Percentiles rank a stretch among this genome's conserved stretches.
Evolutionary conservation across 2,888 invertebrate species (phyloP).

Genomic region (Globia sparganii): DNA sequence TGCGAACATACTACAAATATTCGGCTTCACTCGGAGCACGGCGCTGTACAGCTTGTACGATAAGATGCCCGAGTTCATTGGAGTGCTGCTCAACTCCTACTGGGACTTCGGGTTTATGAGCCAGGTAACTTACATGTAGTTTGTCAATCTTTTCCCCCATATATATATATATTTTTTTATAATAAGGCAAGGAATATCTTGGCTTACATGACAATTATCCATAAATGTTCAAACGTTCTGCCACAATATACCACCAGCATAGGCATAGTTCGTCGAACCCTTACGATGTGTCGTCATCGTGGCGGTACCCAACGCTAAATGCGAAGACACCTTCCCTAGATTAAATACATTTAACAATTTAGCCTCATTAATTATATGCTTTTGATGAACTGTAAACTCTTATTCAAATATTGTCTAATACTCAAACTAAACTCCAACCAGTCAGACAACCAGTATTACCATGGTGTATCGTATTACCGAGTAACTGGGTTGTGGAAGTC

Average conservation of each 20-base stretch:
- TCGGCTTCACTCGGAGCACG: conserved; percentile 85
- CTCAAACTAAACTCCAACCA: background rate
- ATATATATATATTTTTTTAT: background rate
- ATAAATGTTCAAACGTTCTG: too few relatives aligned
- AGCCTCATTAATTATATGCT: background rate
- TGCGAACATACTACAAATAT: conserved; percentile 79
- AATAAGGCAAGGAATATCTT: background rate
- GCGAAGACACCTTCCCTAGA: background rate
- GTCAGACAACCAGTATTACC: too few relatives aligned
- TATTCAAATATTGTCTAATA: background rate
- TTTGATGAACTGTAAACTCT: background rate
- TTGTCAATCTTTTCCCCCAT: background rate
- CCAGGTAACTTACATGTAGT: conserved; percentile 79
- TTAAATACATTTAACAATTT: background rate
- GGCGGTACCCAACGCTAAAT: background rate
- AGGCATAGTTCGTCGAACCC: too few relatives aligned
- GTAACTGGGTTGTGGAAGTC: too few relatives aligned
- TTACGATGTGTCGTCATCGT: background rate
- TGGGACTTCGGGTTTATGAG: conserved; percentile 87
- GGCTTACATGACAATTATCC: background rate
- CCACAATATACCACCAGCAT: background rate
- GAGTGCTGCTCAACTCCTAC: conserved; percentile 85
- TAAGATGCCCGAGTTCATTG: conserved; percentile 82
- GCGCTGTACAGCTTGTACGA: conserved; percentile 82
- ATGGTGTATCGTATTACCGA: too few relatives aligned